Evolutionary conservation across 2,797 vertebrate species (phyloP).

Genomic region (Rousettus madagascariensis): DNA sequence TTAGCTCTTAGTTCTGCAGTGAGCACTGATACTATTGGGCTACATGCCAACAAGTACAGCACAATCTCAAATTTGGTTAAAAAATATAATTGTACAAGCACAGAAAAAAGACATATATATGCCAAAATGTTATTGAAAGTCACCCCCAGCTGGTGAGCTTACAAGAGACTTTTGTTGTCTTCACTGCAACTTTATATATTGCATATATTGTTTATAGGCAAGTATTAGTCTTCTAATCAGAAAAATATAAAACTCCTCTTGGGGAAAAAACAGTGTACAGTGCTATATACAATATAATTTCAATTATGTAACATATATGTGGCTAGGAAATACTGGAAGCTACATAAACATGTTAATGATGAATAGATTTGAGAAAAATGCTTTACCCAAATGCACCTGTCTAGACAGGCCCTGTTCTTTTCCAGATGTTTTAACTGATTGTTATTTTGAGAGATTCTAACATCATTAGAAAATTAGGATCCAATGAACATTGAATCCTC

Average conservation of each 20-base stretch:
- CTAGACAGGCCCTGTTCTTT: not conserved
- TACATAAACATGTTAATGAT: not conserved
- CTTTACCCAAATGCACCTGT: not conserved
- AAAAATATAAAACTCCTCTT: not conserved
- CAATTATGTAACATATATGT: not conserved
- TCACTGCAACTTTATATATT: not conserved
- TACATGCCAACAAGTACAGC: not conserved
- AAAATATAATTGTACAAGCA: not conserved
- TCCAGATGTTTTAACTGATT: not conserved
- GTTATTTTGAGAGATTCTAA: not conserved
- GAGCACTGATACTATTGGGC: not conserved
- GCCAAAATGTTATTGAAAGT: not conserved
- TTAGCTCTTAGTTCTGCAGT: not conserved
- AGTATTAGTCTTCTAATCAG: not conserved
- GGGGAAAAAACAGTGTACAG: not conserved
- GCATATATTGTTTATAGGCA: not conserved
- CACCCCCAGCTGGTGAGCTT: not conserved
- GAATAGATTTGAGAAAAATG: not conserved
- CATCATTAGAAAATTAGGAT: not conserved
- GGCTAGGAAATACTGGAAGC: not conserved
- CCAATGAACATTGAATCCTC: not conserved
- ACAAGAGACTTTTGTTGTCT: not conserved
- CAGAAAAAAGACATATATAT: not conserved
- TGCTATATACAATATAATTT: not conserved
- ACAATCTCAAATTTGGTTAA: not conserved